A percentile compares a stretch with the other conserved stretches of the same genome.
Conservation (phyloP, 2,797 vertebrate genomes). For the Aulostomus chinensis region DNA sequence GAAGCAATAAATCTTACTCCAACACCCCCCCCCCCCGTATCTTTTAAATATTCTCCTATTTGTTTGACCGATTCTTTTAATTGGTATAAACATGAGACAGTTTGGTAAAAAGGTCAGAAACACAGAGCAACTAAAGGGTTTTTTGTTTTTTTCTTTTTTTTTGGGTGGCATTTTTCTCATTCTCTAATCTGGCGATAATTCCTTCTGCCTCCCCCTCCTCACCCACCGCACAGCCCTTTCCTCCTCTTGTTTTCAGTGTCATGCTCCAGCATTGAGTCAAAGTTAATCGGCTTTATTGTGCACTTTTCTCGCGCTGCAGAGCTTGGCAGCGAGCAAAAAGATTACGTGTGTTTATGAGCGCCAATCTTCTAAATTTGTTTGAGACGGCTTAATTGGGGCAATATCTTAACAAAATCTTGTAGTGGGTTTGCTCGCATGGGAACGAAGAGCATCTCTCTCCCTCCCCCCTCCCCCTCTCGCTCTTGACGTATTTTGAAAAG, state of each 20-base stretch:
- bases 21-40: no score
- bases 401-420: constrained; percentile 43
- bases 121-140: no score
- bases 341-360: constrained; percentile 40
- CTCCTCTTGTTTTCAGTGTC: constrained; percentile 37
- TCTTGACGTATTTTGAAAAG: constrained; percentile 5
- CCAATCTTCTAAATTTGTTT: constrained; percentile 36
- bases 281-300: constrained; percentile 52
- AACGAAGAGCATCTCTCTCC: constrained; percentile 4
- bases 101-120: no score
- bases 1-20: no score
- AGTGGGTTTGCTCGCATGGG: constrained; percentile 22
- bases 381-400: constrained; percentile 42
- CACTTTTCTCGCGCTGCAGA: constrained; percentile 27
- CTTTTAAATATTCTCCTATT: no score
- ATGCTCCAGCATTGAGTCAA: constrained; percentile 35
- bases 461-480: neutral
- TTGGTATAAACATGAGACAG: no score
- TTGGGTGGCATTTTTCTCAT: no score
- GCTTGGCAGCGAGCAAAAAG: constrained; percentile 34
- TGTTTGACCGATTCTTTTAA: no score
- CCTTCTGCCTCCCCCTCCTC: neutral
- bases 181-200: constrained; percentile 9
- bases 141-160: no score
- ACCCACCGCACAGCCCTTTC: constrained; percentile 10